Conservation (phyloP, 2,888 invertebrate genomes). For the Argyra leucocephala region DNA sequence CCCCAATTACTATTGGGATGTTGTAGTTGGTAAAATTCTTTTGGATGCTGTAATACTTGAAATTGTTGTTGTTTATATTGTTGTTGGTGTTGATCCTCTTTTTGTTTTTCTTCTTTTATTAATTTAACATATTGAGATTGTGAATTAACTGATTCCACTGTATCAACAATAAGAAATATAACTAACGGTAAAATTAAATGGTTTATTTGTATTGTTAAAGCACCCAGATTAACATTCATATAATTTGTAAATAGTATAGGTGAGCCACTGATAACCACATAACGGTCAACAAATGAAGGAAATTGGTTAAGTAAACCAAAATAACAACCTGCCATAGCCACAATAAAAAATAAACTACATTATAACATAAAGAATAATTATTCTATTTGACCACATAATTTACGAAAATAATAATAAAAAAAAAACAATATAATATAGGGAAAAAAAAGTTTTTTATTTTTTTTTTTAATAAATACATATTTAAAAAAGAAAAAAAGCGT, state of each 20-base stretch:
- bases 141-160: not conserved
- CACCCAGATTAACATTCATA: not conserved
- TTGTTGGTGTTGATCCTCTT: no score
- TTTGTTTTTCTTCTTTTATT: not conserved
- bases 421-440: not conserved
- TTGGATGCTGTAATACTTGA: not conserved
- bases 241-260: not conserved
- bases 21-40: not conserved
- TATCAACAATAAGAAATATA: not conserved
- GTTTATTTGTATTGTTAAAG: not conserved
- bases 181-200: not conserved
- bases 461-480: no score
- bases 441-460: no score
- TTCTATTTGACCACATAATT: not conserved
- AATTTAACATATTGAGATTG: not conserved
- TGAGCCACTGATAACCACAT: constrained; percentile 1
- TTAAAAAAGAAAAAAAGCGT: not conserved
- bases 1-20: not conserved
- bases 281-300: not conserved
- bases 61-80: not conserved
- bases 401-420: not conserved
- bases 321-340: not conserved
- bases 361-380: not conserved
- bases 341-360: not conserved
- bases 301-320: not conserved